Evolutionary conservation across 2,888 invertebrate genomes (phyloP).

Genomic region (Phortica okadai): DNA sequence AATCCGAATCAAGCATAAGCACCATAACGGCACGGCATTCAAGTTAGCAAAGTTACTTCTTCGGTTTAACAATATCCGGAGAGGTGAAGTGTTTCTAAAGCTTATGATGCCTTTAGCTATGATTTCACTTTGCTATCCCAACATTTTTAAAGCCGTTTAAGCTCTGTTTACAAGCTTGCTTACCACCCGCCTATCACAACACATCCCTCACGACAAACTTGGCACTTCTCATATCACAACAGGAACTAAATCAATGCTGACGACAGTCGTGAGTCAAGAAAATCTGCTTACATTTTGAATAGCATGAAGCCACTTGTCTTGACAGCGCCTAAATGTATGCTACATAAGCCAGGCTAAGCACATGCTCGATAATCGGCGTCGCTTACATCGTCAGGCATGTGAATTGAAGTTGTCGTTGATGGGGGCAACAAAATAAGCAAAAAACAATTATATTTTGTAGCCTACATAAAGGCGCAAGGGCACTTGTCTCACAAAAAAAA

Average conservation of each 20-base stretch:
- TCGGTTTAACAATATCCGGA: neutral
- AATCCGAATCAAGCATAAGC: no score
- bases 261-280: neutral
- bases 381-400: constrained; percentile 49
- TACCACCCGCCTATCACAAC: no score
- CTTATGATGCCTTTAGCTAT: no score
- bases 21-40: neutral
- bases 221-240: no score
- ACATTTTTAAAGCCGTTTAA: no score
- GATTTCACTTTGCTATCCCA: no score
- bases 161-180: no score
- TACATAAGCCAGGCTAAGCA: constrained; percentile 62
- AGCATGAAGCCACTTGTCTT: neutral
- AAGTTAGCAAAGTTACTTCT: neutral
- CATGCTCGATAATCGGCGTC: constrained; percentile 61
- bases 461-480: neutral
- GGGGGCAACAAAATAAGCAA: neutral
- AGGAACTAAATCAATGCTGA: neutral
- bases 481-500: neutral
- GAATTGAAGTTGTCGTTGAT: no score
- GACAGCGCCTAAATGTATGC: constrained; percentile 36
- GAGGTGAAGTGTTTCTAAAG: no score
- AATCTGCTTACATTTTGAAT: neutral
- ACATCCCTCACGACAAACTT: no score
- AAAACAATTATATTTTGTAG: neutral